Evolutionary conservation across 2,797 vertebrate species (phyloP), one percentile per base, ranked within the genome.

Genomic region (Siniperca scherzeri): DNA sequence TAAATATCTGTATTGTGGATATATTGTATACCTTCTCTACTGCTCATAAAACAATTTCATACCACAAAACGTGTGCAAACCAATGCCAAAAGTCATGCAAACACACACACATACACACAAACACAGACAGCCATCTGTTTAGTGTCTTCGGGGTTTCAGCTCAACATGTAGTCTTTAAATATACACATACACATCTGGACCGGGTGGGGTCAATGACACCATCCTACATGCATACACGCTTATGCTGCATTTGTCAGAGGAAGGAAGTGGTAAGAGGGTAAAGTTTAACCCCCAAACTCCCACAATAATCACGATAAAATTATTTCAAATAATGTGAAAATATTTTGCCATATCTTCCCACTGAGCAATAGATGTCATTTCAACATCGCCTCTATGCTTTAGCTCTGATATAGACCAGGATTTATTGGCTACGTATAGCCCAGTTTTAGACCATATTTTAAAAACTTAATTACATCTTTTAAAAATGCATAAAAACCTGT

Each of bases 121-220:
- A 78, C n/a, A 13, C 36, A 48, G 5, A 25, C 16, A 40, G 33
- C 19, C 76, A 78, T 62, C 19, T 70, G 69, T 57, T 57, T 19
- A 9, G 25, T 44, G 68, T 73, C 17, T 53, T 19, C 1, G 0
- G 57, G 19, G 25, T 78, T 55, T 74, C 46, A 61, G 71, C 48
- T 55, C 38, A 64, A 56, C 46, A 52, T 60, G 25, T 17, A 50
- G 42, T 30, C 25, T 25, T 55, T 11, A 36, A 36, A 77, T 36
- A 57, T 3, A 60, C 22, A 40, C 42, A 68, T 40, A 68, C 53
- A 82, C 53, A 82, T 66, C 44, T 59, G 55, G 36, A 46, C 52
- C 4, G 19, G 2, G 30, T 48, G 22, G 22, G 36, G 14, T 50
- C 25, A 78, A 10, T 33, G 60, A 76, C 25, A 61, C 16, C 11